Conservation (phyloP, 1,140 invertebrate genomes). For the Lithobius niger region DNA sequence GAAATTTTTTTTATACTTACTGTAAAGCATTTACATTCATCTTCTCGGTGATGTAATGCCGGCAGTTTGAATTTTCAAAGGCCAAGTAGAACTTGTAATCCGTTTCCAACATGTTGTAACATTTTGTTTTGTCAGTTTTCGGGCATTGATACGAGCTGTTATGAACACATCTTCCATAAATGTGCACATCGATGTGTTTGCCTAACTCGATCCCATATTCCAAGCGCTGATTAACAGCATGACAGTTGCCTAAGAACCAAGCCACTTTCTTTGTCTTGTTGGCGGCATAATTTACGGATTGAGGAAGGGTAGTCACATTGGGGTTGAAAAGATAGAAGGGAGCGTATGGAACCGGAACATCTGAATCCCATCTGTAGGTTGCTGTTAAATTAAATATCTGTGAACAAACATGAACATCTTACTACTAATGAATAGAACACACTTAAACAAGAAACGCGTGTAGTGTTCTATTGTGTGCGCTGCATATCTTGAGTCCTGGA, state of each 20-base stretch:
- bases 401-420: too few relatives aligned
- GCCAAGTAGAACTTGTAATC: constrained; percentile 81
- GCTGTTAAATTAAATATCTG: neutral
- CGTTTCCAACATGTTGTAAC: neutral
- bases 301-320: neutral
- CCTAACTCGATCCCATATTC: neutral
- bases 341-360: neutral
- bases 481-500: too few relatives aligned
- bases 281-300: neutral
- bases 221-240: neutral
- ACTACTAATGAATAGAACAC: too few relatives aligned
- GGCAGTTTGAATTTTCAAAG: constrained; percentile 94
- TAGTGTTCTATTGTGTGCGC: too few relatives aligned
- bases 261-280: neutral
- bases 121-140: neutral
- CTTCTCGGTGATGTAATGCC: constrained; percentile 94
- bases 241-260: neutral
- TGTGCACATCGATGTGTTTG: neutral
- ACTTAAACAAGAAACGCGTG: too few relatives aligned
- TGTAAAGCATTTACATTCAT: constrained; percentile 85
- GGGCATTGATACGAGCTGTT: neutral
- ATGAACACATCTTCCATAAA: neutral
- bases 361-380: neutral
- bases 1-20: too few relatives aligned
- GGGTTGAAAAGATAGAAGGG: neutral